A percentile compares a stretch with the other conserved stretches of the same genome.
Conservation (phyloP, 2,113 vertebrate genomes). For the Solea senegalensis region DNA sequence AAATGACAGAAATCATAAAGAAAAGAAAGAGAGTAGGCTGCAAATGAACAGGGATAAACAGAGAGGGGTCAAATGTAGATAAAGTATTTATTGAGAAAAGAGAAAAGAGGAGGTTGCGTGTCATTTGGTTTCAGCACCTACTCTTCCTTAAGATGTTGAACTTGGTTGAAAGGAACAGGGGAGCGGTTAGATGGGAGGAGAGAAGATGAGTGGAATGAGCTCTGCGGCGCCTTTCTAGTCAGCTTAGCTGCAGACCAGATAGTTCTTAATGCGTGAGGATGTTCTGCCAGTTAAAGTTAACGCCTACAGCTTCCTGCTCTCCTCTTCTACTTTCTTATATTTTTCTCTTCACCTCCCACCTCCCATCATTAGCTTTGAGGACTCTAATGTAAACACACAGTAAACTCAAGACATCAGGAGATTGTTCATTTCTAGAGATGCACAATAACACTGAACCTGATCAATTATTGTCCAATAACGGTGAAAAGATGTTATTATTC, state of each 20-base stretch:
- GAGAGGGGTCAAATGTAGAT: conserved; percentile 8
- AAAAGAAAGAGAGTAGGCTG: background rate
- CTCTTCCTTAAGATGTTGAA: conserved; percentile 30
- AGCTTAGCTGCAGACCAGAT: conserved; percentile 59
- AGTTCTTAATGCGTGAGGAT: conserved; percentile 79
- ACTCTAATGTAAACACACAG: conserved; percentile 21
- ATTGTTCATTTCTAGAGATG: too few species aligned
- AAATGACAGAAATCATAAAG: conserved; percentile 16
- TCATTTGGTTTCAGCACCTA: conserved; percentile 9
- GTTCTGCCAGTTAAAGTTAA: conserved; percentile 67
- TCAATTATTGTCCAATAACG: too few species aligned
- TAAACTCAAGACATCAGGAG: background rate
- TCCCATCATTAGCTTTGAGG: conserved; percentile 26
- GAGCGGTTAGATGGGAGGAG: conserved; percentile 32
- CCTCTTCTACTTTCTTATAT: conserved; percentile 24
- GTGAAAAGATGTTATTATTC: too few species aligned
- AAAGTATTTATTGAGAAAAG: conserved; percentile 11
- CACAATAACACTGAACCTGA: too few species aligned
- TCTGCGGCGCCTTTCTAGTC: conserved; percentile 55
- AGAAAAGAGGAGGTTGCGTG: background rate
- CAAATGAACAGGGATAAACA: conserved; percentile 1
- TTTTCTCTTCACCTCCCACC: conserved; percentile 32
- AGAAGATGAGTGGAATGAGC: conserved; percentile 20
- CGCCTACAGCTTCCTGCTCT: conserved; percentile 29
- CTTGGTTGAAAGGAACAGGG: conserved; percentile 39